Conservation (phyloP, 2,797 vertebrate genomes). For the Sebastes itinus region DNA sequence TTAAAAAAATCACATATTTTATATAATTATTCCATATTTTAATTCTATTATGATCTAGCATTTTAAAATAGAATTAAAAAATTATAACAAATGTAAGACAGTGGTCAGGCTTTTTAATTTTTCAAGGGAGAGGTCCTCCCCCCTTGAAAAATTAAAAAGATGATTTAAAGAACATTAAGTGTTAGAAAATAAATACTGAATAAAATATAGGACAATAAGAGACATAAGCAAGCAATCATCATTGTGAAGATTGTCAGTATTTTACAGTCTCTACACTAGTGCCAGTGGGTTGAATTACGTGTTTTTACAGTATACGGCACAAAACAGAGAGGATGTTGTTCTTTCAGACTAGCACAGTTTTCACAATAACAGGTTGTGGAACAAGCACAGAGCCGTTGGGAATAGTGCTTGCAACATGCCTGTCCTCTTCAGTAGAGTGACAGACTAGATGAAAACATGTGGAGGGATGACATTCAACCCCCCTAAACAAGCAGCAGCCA, state of each 20-base stretch:
- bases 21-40: neutral
- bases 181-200: neutral
- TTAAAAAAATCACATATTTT: too few species aligned
- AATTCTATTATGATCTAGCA: neutral
- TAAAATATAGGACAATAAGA: neutral
- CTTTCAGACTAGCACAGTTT: neutral
- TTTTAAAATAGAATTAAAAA: neutral
- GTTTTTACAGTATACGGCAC: neutral
- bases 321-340: neutral
- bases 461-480: neutral
- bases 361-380: neutral
- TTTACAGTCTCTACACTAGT: neutral
- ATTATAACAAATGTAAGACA: neutral
- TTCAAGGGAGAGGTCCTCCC: too few species aligned
- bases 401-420: neutral
- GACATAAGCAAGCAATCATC: neutral
- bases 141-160: neutral
- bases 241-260: neutral
- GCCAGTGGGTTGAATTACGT: neutral
- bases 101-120: neutral
- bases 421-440: neutral
- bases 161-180: neutral
- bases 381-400: neutral
- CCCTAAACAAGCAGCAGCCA: neutral
- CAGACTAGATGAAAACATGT: conserved; percentile 1